Conservation (phyloP, 2,113 vertebrate species). For the Spermophilus dauricus region DNA sequence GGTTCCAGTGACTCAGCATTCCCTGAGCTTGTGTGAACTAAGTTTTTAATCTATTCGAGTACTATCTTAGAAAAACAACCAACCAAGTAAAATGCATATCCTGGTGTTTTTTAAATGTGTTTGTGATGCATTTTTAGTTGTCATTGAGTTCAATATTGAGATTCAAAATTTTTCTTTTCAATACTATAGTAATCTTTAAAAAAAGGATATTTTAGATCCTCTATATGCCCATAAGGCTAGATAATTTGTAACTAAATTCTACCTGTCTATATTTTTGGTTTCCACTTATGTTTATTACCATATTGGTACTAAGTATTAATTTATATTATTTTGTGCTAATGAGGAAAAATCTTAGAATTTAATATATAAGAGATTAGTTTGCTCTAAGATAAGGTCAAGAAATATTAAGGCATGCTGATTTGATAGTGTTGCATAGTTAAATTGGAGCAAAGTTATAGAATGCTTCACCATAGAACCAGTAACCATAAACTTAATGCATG, state of each 20-base stretch:
- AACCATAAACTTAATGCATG: background rate
- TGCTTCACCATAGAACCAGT: background rate
- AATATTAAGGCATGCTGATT: background rate
- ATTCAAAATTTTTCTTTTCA: background rate
- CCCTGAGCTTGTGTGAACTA: background rate
- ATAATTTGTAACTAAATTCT: background rate
- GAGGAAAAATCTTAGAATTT: slow-evolving; percentile 23
- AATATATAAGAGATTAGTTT: background rate
- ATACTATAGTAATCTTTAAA: slow-evolving; percentile 4
- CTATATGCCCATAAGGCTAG: background rate
- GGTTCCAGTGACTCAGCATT: background rate
- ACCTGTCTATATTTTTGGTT: background rate
- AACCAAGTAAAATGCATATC: background rate
- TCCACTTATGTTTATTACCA: background rate
- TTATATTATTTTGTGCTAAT: slow-evolving; percentile 20
- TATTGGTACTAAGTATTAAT: background rate
- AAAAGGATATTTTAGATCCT: background rate
- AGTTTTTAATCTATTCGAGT: background rate
- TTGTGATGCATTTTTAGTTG: background rate
- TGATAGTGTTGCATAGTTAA: background rate
- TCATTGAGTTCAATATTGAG: background rate
- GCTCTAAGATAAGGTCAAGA: background rate
- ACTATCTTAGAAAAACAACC: background rate
- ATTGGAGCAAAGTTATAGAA: background rate
- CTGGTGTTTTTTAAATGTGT: background rate